A percentile compares a stretch with the other conserved stretches of the same genome.
Evolutionary conservation across 1,140 invertebrate genomes (phyloP).

Genomic region (Luehdorfia chinensis): DNA sequence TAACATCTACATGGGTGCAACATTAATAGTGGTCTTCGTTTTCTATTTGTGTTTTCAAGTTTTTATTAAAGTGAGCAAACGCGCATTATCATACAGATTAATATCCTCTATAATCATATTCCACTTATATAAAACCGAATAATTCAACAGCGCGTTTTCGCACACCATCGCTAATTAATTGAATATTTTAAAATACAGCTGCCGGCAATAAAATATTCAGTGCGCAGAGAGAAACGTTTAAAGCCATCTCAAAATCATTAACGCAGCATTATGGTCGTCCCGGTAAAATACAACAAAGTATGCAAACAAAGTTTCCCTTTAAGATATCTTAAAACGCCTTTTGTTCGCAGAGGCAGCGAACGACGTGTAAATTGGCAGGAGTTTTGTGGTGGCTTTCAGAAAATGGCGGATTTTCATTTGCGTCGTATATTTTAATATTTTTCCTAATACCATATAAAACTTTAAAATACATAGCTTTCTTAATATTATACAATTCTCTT

Average conservation of each 20-base stretch:
- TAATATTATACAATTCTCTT: not conserved
- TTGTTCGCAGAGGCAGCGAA: constrained; percentile 41
- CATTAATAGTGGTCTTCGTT: too few relatives aligned
- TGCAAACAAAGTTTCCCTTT: constrained; percentile 42
- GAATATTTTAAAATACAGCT: constrained; percentile 28
- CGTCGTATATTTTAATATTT: constrained; percentile 36
- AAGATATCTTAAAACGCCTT: constrained; percentile 42
- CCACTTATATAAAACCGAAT: constrained; percentile 16
- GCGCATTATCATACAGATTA: constrained; percentile 31
- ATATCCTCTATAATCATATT: constrained; percentile 26
- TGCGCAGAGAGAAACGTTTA: constrained; percentile 22
- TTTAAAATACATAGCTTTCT: too few relatives aligned
- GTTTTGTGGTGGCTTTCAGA: constrained; percentile 34
- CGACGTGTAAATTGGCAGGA: constrained; percentile 63
- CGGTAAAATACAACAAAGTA: constrained; percentile 37
- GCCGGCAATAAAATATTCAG: constrained; percentile 26
- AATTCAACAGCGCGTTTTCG: constrained; percentile 27
- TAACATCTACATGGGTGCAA: too few relatives aligned
- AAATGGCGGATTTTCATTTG: constrained; percentile 37
- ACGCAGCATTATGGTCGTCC: constrained; percentile 39
- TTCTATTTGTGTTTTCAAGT: not conserved
- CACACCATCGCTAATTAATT: constrained; percentile 48
- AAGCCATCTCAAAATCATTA: constrained; percentile 41
- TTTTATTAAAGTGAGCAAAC: constrained; percentile 5
- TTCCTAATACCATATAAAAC: too few relatives aligned